phyloP scores from a whole-genome alignment of 2,113 vertebrate genomes.

The Porphyrio hochstetteri region DNA sequence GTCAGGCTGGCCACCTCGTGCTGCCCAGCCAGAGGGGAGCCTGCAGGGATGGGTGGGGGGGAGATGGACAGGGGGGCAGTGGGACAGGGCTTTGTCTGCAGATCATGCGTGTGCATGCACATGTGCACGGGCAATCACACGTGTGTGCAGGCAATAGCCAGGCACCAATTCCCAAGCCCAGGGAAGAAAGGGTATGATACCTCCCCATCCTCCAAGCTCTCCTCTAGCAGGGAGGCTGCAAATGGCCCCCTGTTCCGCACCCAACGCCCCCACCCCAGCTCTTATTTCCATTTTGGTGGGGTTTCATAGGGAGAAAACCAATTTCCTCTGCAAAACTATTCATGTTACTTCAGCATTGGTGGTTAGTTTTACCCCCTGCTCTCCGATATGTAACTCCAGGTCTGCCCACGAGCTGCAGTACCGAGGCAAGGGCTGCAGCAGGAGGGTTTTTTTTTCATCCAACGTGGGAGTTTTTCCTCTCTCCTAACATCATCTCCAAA shows the following conservation, averaged over 20 bases:
- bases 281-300: rapidly evolving
- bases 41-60: constrained; percentile 29
- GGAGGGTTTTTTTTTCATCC: neutral
- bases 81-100: rapidly evolving
- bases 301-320: rapidly evolving
- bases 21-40: constrained; percentile 70
- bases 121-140: rapidly evolving
- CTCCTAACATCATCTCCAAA: neutral
- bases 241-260: rapidly evolving
- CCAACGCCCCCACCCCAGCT: neutral
- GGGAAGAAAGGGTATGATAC: neutral
- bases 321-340: neutral
- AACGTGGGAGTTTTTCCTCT: neutral
- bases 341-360: neutral
- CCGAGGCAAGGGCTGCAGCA: rapidly evolving
- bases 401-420: rapidly evolving
- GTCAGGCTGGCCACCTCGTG: constrained; percentile 57
- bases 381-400: rapidly evolving
- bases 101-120: rapidly evolving
- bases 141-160: rapidly evolving
- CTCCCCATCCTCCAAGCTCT: no score
- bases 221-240: neutral
- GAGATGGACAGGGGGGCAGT: no score
- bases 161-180: rapidly evolving
- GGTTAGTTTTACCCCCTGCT: neutral